Evolutionary conservation across 2,888 invertebrate species (phyloP), one percentile per base, ranked within the genome.

Genomic region (Trissonchulus latispiculum): DNA sequence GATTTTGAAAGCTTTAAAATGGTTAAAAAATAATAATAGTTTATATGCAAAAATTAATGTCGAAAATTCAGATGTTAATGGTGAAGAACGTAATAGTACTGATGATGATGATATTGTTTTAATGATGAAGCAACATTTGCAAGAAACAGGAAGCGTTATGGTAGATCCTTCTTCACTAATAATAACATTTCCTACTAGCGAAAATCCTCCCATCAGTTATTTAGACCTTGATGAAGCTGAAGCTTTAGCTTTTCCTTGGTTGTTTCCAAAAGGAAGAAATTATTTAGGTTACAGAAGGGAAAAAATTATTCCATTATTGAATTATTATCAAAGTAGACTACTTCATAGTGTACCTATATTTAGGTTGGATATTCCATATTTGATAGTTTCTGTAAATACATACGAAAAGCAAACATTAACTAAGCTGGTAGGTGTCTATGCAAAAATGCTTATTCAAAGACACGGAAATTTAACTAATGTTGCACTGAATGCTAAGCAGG

Each of bases 231-330:
- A 18, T 18, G 59, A 59, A 18, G n/a, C 18, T 59, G 59, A 59
- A n/a, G 59, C 59, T n/a, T 59, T 59, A 59, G 59, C 59, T n/a
- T 59, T 59, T n/a, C 59, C 59, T 59, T 59, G 59, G 59, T 59
- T 59, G 59, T n/a, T 23, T 59, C n/a, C 18, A 18, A 23, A 59
- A 23, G 59, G 59, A n/a, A 23, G 18, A 18, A 59, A 59, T n/a
- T n/a, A 59, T n/a, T 59, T 23, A 23, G 59, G n/a, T 23, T 23
- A 18, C n/a, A 59, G 18, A 23, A 18, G 59, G 18, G 59, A 59
- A 59, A 18, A 59, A 18, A n/a, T 23, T 59, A n/a, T 59, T 23
- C n/a, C 59, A 23, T n/a, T 59, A 23, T 59, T 59, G 59, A n/a
- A 59, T 59, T 59, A 59, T n/a, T 59, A 59, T n/a, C 18, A 59